Conservation (phyloP, 2,113 vertebrate genomes). For the Sprattus sprattus region DNA sequence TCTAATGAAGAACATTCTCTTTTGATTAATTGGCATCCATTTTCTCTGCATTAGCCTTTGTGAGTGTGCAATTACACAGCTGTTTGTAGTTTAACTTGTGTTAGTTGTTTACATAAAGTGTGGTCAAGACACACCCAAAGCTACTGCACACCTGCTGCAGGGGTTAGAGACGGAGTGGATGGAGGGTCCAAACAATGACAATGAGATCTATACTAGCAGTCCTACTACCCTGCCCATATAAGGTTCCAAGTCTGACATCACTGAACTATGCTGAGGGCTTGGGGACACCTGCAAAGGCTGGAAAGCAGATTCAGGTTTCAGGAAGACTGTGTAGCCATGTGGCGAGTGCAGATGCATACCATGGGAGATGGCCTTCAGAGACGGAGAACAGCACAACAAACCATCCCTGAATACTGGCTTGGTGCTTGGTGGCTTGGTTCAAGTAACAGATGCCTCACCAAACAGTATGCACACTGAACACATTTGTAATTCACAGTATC, state of each 20-base stretch:
- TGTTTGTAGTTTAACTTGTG: background rate
- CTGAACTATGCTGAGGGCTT: too few relatives aligned
- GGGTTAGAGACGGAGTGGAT: background rate
- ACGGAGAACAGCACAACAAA: too few relatives aligned
- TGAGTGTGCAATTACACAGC: background rate
- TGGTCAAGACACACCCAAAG: background rate
- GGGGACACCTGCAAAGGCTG: too few relatives aligned
- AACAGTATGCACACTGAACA: background rate
- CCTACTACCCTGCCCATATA: too few relatives aligned
- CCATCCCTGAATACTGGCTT: too few relatives aligned
- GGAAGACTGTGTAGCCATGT: too few relatives aligned
- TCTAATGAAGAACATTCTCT: background rate
- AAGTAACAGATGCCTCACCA: background rate
- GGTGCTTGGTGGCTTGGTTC: background rate
- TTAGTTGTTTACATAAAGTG: background rate
- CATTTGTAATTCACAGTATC: background rate
- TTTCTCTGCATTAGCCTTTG: background rate
- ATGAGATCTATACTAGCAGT: background rate
- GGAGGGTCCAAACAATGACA: background rate
- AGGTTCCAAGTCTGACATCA: too few relatives aligned
- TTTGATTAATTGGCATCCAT: background rate
- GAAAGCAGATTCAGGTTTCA: too few relatives aligned
- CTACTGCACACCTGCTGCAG: background rate
- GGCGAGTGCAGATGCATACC: too few relatives aligned
- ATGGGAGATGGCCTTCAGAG: too few relatives aligned